phyloP scores from a whole-genome alignment of 2,888 invertebrate genomes.

The Podabrus alpinus region DNA sequence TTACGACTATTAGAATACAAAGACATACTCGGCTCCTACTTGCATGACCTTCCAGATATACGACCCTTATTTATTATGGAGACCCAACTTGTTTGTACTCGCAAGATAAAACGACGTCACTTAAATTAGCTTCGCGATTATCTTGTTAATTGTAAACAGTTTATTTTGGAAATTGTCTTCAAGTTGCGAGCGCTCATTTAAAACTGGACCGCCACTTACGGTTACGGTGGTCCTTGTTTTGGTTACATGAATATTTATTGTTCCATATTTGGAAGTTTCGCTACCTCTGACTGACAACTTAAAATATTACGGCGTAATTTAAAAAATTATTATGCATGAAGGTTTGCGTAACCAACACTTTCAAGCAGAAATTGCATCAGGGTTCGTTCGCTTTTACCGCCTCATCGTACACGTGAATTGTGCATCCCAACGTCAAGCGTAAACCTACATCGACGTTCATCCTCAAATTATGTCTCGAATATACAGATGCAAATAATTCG shows the following conservation, averaged over 20 bases:
- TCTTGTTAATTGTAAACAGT: slow-evolving; percentile 12
- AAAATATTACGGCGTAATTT: neutral
- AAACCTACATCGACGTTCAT: neutral
- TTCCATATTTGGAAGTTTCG: neutral
- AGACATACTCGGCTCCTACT: slow-evolving; percentile 37
- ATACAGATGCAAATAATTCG: no score
- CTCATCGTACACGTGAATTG: neutral
- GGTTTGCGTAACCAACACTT: neutral
- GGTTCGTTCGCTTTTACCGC: neutral
- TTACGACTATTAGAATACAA: slow-evolving; percentile 47
- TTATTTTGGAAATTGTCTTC: neutral
- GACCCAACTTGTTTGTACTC: slow-evolving; percentile 20
- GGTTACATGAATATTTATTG: neutral
- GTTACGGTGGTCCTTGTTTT: neutral
- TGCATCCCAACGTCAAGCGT: neutral
- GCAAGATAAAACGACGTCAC: slow-evolving; percentile 23
- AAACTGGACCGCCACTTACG: neutral
- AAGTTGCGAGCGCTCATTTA: neutral
- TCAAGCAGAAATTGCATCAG: neutral
- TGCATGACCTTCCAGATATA: slow-evolving; percentile 22
- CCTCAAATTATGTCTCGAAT: no score
- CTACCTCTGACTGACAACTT: neutral
- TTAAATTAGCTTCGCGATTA: slow-evolving; percentile 28
- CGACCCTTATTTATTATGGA: slow-evolving; percentile 28
- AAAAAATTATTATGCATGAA: neutral